phyloP scores from a whole-genome alignment of 2,888 invertebrate genomes.

The Aplocera efformata region DNA sequence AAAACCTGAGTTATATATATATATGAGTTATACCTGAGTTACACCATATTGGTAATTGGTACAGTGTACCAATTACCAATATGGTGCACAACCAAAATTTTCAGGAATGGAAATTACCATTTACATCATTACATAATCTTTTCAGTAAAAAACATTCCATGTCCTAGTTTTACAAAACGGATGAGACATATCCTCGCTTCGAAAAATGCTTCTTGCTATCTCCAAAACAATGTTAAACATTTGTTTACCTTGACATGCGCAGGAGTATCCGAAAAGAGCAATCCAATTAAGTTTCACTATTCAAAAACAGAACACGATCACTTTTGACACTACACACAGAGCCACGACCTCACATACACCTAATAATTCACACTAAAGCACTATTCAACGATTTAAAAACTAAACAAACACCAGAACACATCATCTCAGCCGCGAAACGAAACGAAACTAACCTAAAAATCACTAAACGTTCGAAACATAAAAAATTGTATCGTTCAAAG shows the following conservation, averaged over 20 bases:
- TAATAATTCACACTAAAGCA: slow-evolving; percentile 14
- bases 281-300: slow-evolving; percentile 17
- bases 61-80: too few species aligned
- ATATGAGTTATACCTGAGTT: too few species aligned
- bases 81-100: too few species aligned
- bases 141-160: too few species aligned
- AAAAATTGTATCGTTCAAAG: slow-evolving; percentile 72
- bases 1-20: too few species aligned
- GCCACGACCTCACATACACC: slow-evolving; percentile 5
- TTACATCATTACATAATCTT: too few species aligned
- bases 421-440: slow-evolving; percentile 50
- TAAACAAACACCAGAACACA: slow-evolving; percentile 30
- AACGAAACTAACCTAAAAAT: slow-evolving; percentile 70
- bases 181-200: too few species aligned
- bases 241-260: slow-evolving; percentile 10
- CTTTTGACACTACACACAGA: slow-evolving; percentile 9
- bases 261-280: slow-evolving; percentile 19
- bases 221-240: neutral
- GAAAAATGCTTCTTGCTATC: too few species aligned
- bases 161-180: too few species aligned
- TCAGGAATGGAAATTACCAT: too few species aligned
- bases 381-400: slow-evolving; percentile 18
- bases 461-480: slow-evolving; percentile 50
- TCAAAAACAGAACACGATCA: slow-evolving; percentile 15
- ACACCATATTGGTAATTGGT: too few species aligned